These are phyloP conservation scores for Lepisosteus osseus DNA, from an alignment of 2,113 vertebrate genomes.

Conservation along the genomic window DNA sequence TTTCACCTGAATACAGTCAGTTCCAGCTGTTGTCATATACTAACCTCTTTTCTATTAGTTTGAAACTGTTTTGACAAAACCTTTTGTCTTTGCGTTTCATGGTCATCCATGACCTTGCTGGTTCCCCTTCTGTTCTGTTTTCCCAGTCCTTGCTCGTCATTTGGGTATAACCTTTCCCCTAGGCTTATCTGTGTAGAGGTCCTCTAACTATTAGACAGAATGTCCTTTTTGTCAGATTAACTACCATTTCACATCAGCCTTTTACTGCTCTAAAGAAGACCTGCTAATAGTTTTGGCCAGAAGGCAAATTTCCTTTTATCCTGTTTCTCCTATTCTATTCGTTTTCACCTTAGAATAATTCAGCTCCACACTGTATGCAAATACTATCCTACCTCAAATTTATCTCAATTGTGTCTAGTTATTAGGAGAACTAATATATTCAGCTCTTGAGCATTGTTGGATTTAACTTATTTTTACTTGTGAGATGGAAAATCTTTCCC, in stretches of 20 bases:
- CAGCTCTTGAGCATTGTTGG: slow-evolving; percentile 54
- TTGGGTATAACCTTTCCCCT: slow-evolving; percentile 29
- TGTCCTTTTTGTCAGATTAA: slow-evolving; percentile 71
- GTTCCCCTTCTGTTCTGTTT: slow-evolving; percentile 3
- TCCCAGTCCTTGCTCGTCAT: neutral
- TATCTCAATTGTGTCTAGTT: slow-evolving; percentile 49
- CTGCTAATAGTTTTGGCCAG: slow-evolving; percentile 74
- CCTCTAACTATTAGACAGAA: slow-evolving; percentile 47
- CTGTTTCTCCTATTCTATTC: slow-evolving; percentile 54
- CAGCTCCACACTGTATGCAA: slow-evolving; percentile 69
- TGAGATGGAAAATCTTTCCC: slow-evolving; percentile 52
- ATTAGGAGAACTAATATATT: slow-evolving; percentile 61
- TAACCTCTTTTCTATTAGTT: too few relatives aligned
- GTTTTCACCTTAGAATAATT: slow-evolving; percentile 72
- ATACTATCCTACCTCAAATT: slow-evolving; percentile 56
- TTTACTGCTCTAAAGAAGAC: slow-evolving; percentile 50
- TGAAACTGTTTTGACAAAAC: neutral
- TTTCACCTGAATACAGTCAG: too few relatives aligned
- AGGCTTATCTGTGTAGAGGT: slow-evolving; percentile 46
- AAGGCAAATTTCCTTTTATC: slow-evolving; percentile 67
- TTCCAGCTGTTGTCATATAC: too few relatives aligned
- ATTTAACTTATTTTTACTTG: slow-evolving; percentile 58
- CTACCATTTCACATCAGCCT: slow-evolving; percentile 56
- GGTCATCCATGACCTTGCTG: slow-evolving; percentile 1
- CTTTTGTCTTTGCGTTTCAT: neutral